Base-by-base conservation (phyloP, 2,113 vertebrate genomes). In the Podarcis raffonei region DNA sequence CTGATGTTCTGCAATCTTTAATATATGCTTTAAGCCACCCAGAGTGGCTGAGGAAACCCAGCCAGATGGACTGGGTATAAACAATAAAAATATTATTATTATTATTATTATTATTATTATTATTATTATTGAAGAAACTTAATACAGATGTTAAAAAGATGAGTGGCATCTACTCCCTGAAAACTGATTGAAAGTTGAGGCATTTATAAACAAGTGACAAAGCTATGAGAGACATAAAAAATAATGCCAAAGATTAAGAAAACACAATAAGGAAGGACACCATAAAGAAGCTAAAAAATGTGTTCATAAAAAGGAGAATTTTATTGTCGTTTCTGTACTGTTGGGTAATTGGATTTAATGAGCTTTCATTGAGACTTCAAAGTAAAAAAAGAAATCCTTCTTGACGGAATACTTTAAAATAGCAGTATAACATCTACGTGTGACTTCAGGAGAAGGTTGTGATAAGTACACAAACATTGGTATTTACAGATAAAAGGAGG, bases 131-230 rank as follows among this genome's bases (percentile, higher is more conserved):
- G 59, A 20, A 62, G 15, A 62, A 62, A 62, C 78, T 87, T 91
- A 92, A 90, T 94, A 80, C 83, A 83, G 79, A 82, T 81, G 87
- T 90, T 92, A 90, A n/a, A 83, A 92, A 0, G 1, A 88, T 68
- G 59, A 69, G 12, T 68, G 92, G 85, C 93, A 89, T 87, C 83
- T 2, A 92, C 84, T 79, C 82, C 89, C 90, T 87, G 89, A 89
- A 32, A 89, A 84, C 32, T 18, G 39, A 75, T 84, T 79, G 57
- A 69, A 83, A 92, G 83, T 25, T 82, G 27, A 68, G 84, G 90
- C 94, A 90, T 94, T 91, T 91, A 94, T 81, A 89, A 91, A 84
- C 2, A 32, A 84, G 22, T 84, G 30, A 90, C 90, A 89, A 89
- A 92, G 86, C 75, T 90, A 72, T 86, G 66, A 84, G n/a, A 87